These are phyloP conservation scores for Okamejei kenojei DNA, from an alignment of 2,797 vertebrate species.

Conservation along the genomic window DNA sequence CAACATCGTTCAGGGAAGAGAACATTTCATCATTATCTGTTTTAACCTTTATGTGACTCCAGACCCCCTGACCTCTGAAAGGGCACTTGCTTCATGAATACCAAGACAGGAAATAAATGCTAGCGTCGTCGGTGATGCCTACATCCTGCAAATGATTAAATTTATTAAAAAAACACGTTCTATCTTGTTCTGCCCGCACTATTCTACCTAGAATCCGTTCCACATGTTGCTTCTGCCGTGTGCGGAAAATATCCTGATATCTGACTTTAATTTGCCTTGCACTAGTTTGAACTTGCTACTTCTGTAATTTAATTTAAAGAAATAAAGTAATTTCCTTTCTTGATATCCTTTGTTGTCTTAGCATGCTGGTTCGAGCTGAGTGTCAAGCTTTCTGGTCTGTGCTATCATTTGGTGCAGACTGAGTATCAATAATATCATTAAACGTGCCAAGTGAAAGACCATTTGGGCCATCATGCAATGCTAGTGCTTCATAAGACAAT, in stretches of 20 bases:
- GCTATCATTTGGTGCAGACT: background rate
- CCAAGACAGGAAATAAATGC: no score
- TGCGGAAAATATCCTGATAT: background rate
- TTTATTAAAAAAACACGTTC: no score
- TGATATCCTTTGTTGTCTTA: background rate
- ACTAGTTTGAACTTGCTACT: background rate
- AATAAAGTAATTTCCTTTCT: background rate
- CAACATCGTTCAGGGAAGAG: no score
- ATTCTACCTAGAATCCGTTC: background rate
- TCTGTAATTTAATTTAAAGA: constrained; percentile 7
- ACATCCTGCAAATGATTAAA: no score
- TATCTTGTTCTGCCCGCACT: background rate
- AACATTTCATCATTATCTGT: no score
- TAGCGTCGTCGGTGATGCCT: no score
- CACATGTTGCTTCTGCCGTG: background rate
- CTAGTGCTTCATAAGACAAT: background rate
- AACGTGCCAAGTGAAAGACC: background rate
- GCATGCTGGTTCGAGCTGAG: background rate
- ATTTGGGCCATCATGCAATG: background rate
- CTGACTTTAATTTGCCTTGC: background rate
- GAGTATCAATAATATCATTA: background rate
- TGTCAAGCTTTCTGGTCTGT: background rate
- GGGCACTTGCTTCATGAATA: no score
- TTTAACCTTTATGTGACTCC: no score
- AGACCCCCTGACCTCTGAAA: no score